Conservation (phyloP, 2,113 vertebrate genomes). For the Oreochromis niloticus region DNA sequence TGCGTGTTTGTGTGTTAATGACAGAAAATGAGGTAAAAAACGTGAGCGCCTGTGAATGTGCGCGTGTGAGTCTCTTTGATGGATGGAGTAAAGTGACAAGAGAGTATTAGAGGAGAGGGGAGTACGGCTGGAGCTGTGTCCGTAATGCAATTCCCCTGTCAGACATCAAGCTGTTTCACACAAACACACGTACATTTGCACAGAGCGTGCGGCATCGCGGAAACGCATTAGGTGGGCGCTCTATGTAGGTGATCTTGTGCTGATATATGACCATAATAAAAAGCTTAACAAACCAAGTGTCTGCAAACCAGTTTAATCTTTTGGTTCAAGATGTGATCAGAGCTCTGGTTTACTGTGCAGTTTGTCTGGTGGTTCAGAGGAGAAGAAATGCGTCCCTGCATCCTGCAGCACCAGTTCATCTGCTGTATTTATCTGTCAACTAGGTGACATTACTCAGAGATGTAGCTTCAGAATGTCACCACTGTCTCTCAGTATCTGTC, state of each 20-base stretch:
- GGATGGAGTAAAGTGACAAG: constrained; percentile 41
- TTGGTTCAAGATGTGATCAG: constrained; percentile 21
- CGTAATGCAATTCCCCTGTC: constrained; percentile 50
- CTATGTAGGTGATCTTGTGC: neutral
- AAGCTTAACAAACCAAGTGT: constrained; percentile 25
- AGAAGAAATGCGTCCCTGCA: constrained; percentile 2
- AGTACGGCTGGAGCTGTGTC: constrained; percentile 3
- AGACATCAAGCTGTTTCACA: constrained; percentile 26
- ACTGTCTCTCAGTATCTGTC: neutral
- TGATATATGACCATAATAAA: constrained; percentile 43
- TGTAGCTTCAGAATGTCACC: constrained; percentile 21
- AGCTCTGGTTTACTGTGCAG: neutral
- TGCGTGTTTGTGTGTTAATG: neutral
- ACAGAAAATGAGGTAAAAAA: neutral
- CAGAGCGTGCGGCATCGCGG: neutral
- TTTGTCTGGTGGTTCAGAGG: constrained; percentile 5
- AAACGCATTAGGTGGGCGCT: neutral
- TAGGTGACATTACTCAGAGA: constrained; percentile 22
- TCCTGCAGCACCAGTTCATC: neutral
- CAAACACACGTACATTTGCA: neutral
- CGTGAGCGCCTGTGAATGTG: neutral
- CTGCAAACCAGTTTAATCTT: constrained; percentile 16
- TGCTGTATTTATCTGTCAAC: neutral
- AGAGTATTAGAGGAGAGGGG: constrained; percentile 25
- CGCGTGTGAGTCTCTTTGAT: constrained; percentile 14